Percentiles rank a stretch among this genome's conserved stretches.
Conservation (phyloP, 1,140 invertebrate genomes). For the Teleopsis dalmanni region DNA sequence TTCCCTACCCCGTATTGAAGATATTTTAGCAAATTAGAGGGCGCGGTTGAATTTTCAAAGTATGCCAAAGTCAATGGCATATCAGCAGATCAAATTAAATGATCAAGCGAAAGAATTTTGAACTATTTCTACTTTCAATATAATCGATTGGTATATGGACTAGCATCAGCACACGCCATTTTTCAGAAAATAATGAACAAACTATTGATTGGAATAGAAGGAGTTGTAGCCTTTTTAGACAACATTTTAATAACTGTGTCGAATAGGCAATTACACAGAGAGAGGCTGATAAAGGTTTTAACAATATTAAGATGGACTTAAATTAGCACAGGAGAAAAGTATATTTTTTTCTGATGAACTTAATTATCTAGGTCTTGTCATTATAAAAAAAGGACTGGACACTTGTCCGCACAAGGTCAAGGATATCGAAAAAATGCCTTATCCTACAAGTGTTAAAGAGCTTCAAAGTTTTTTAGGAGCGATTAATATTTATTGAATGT, state of each 20-base stretch:
- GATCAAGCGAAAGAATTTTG: slow-evolving; percentile 12
- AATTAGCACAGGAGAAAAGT: slow-evolving; percentile 18
- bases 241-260: slow-evolving; percentile 21
- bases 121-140: slow-evolving; percentile 20
- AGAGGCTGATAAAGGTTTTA: slow-evolving; percentile 16
- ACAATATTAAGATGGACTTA: slow-evolving; percentile 17
- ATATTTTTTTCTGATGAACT: slow-evolving; percentile 19
- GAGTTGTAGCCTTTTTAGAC: slow-evolving; percentile 23
- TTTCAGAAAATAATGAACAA: slow-evolving; percentile 28
- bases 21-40: slow-evolving; percentile 19
- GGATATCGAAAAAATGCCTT: slow-evolving; percentile 16
- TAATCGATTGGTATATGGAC: slow-evolving; percentile 18
- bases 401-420: slow-evolving; percentile 18
- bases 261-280: slow-evolving; percentile 9
- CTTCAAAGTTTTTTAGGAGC: slow-evolving; percentile 27
- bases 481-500: slow-evolving; percentile 32
- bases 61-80: slow-evolving; percentile 20
- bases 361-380: slow-evolving; percentile 27
- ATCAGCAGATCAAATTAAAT: slow-evolving; percentile 20
- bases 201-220: slow-evolving; percentile 17
- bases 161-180: slow-evolving; percentile 22
- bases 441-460: slow-evolving; percentile 20
- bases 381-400: slow-evolving; percentile 21
- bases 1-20: slow-evolving; percentile 22
- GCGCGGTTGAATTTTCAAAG: slow-evolving; percentile 20